Conservation (phyloP, 2,797 vertebrate genomes). For the Ptychadena robeensis region DNA sequence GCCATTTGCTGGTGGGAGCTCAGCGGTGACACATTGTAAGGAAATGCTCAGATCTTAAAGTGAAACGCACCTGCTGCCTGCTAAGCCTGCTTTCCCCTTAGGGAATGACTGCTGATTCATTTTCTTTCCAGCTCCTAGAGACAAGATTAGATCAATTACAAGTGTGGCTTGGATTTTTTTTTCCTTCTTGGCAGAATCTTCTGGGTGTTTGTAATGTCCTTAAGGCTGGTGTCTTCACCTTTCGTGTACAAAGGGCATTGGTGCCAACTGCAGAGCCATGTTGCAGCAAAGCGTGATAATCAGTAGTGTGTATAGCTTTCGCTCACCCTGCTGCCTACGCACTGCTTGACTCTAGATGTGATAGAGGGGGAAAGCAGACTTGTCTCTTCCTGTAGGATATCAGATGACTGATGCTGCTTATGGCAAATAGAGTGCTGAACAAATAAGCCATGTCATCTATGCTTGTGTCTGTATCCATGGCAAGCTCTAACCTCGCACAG, state of each 20-base stretch:
- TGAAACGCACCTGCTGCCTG: background rate
- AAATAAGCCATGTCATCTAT: background rate
- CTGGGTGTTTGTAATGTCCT: background rate
- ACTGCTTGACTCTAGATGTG: background rate
- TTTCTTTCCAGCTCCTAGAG: background rate
- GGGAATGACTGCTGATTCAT: background rate
- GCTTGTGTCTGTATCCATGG: background rate
- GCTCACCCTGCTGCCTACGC: slow-evolving; percentile 18
- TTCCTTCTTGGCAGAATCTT: background rate
- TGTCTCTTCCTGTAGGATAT: slow-evolving; percentile 7
- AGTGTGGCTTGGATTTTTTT: background rate
- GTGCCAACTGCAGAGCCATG: background rate
- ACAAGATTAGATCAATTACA: background rate
- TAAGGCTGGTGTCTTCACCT: background rate
- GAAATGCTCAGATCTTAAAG: background rate
- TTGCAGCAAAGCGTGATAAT: background rate
- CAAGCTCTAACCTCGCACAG: background rate
- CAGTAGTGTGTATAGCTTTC: background rate
- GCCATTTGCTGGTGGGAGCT: background rate
- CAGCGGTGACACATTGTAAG: background rate
- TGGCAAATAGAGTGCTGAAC: background rate
- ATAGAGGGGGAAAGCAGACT: background rate
- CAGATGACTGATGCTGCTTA: slow-evolving; percentile 17
- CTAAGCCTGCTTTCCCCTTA: background rate
- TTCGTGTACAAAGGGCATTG: background rate